These are phyloP conservation scores for Chromobotia macracanthus DNA, from an alignment of 2,797 vertebrate genomes.

Conservation along the genomic window DNA sequence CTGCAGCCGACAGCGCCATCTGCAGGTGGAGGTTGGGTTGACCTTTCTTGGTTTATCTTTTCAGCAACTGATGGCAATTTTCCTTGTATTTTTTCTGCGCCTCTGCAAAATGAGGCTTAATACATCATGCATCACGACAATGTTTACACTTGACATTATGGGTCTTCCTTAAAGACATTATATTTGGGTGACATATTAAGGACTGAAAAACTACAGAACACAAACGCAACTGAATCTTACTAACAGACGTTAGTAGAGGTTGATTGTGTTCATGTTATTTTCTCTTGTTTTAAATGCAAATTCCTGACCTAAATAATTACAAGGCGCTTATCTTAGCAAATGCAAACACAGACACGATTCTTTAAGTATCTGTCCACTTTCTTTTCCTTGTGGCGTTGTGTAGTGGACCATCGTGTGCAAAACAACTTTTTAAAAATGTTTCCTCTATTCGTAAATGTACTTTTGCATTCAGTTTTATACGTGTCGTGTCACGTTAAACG, in stretches of 20 bases:
- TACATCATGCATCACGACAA: too few species aligned
- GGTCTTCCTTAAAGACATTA: too few species aligned
- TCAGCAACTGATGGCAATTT: too few species aligned
- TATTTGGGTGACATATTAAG: background rate
- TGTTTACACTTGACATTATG: too few species aligned
- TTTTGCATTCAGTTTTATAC: slow-evolving; percentile 59
- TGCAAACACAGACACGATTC: too few species aligned
- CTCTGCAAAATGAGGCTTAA: too few species aligned
- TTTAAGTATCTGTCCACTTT: too few species aligned
- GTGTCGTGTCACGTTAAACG: slow-evolving; percentile 64
- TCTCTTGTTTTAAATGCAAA: background rate
- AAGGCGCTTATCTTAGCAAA: too few species aligned
- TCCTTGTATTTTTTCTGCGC: too few species aligned
- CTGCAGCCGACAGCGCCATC: too few species aligned
- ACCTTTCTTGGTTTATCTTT: too few species aligned
- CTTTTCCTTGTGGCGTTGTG: slow-evolving; percentile 64
- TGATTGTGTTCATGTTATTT: slow-evolving; percentile 2
- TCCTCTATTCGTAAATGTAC: background rate
- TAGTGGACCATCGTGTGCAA: slow-evolving; percentile 6
- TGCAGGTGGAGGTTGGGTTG: too few species aligned
- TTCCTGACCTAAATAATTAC: background rate
- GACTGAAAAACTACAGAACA: background rate
- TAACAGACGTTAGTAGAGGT: background rate
- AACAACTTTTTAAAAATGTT: slow-evolving; percentile 54
- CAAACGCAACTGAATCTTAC: background rate